Base-by-base conservation (phyloP, 2,888 invertebrate genomes). In the Nudaria mundana region DNA sequence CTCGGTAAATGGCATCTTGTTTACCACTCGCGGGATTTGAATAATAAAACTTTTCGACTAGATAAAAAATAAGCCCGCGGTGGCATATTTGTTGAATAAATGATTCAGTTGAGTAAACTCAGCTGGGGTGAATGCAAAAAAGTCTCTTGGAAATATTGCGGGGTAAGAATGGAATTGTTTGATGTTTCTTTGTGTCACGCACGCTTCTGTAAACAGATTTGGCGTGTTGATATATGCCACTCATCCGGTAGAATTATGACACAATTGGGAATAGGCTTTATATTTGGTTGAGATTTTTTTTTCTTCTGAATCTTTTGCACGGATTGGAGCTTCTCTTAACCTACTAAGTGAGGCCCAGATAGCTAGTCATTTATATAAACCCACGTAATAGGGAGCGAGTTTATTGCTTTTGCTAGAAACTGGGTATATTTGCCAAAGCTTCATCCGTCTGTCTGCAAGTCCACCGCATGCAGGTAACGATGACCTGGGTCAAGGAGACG, bases 1-100 rank as follows among this genome's bases (percentile, higher is more conserved):
- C 60, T 59, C 40, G 30, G 49, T 59, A 55, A 59, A 51, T 46
- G 49, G 32, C 59, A 37, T 52, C 51, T 56, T 52, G 52, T 59
- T 62, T 52, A 44, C 48, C 44, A 46, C 48, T 34, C 38, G 48
- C 15, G 42, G 35, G 45, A 55, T 55, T 51, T 54, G 43, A 59
- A 59, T 56, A 56, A 59, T 52, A 56, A 46, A 54, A 52, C 51
- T 52, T 62, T 49, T 44, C 33, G 36, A 42, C 33, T 42, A 24
- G 6, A 39, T 44, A 32, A 51, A 52, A n/a, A 45, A 37, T 44
- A 45, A 43, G 33, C 38, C 44, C 22, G 29, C 14, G 16, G 32
- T 32, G 37, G 37, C 34, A 42, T 44, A 44, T 51, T 53, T 46
- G 18, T 40, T 42, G 41, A 51, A 54, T 48, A 46, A 56, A 51